phyloP scores from a whole-genome alignment of 2,888 invertebrate species.

The Cryptocephalus primarius region DNA sequence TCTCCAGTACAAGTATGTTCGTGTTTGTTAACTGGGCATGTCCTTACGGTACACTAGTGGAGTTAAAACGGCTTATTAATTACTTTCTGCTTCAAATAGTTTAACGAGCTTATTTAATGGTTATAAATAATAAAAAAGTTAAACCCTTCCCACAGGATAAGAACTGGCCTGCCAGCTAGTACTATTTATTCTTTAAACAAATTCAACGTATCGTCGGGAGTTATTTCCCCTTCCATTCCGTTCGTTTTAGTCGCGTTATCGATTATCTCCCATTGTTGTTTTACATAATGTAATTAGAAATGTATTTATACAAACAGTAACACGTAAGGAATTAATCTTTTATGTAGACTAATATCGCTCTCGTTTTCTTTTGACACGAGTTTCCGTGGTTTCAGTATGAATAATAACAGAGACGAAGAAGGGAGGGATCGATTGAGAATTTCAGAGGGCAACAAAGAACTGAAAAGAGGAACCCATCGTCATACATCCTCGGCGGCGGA shows the following conservation, averaged over 20 bases:
- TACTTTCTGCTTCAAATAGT: no score
- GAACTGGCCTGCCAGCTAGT: no score
- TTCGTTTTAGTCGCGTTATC: conserved; percentile 5
- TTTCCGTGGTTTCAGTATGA: conserved; percentile 20
- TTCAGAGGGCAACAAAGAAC: background rate
- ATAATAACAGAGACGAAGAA: conserved; percentile 12
- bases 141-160: no score
- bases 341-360: conserved; percentile 17
- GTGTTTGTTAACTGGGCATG: no score
- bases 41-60: no score
- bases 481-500: conserved; percentile 22
- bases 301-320: conserved; percentile 21
- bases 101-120: no score
- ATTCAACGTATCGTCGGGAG: no score
- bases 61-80: no score
- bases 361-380: conserved; percentile 13
- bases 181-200: no score
- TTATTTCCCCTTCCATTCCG: no score
- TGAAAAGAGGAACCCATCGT: conserved; percentile 5
- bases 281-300: conserved; percentile 20
- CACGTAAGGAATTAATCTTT: conserved; percentile 24
- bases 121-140: no score
- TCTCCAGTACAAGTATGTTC: no score
- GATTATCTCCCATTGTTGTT: conserved; percentile 12
- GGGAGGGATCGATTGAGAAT: background rate